Evolutionary conservation across 92 coral and sea anemone species (phyloP), one percentile per base, ranked within the genome.

Genomic region (Meandrina meandrites): DNA sequence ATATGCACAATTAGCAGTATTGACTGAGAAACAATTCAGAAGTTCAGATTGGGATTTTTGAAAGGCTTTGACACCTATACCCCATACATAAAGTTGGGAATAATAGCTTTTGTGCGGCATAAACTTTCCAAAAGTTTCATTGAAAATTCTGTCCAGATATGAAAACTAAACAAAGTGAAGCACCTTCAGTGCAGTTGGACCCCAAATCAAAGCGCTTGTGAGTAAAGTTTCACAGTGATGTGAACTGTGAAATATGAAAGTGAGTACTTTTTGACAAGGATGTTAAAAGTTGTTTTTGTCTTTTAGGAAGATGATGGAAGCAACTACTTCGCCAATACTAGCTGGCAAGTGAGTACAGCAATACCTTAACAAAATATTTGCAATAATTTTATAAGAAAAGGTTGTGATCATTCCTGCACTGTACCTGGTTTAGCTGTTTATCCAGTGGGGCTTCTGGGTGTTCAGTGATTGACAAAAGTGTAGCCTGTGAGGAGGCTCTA

Each of bases 281-380:
- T 19, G 45, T 11, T 8, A 68, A 40, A 7, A 30, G 35, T 47
- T 21, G 10, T 48, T 48, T 45, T 47, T 81, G 28, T 71, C 53
- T 86, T 79, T 22, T 47, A 91, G 94, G 71, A 89, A 78, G 58
- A 84, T 81, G 70, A 89, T 94, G 92, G 96, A 94, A 8, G 91
- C 91, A 45, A 91, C 94, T 5, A 79, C 89, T 37, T 92, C 94
- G 18, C 96, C 92, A 19, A 89, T 94, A 51, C 58, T 94, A 87
- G 79, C 96, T 12, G 96, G 93, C 84, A 94, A 89, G 96, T 94
- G 69, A 89, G 96, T 84, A 79, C 34, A 22, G 30, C 68, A 21
- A 22, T 40, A 5, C 5, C 11, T 22, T 22, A 6, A 17, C 17
- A 15, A 56, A n/a, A n/a, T n/a, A 56, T 40, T 56, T 56, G 22